Conservation (phyloP, 2,113 vertebrate species). For the Takifugu flavidus region DNA sequence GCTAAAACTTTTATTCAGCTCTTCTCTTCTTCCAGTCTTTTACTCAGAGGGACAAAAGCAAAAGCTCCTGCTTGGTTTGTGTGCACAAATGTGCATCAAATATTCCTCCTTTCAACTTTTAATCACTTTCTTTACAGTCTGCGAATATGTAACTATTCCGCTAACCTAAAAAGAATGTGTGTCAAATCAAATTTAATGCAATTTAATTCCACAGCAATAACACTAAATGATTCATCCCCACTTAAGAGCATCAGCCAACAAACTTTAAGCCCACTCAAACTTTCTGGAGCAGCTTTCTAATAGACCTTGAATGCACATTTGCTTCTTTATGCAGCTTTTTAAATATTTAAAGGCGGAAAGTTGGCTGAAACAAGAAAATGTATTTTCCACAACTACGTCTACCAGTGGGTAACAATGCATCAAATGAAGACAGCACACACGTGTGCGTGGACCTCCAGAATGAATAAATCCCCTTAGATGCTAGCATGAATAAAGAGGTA, state of each 20-base stretch:
- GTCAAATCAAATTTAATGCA: neutral
- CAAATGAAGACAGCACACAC: neutral
- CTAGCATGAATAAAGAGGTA: constrained; percentile 5
- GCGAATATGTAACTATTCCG: neutral
- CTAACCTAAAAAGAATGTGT: neutral
- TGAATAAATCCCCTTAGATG: neutral
- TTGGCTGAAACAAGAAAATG: constrained; percentile 2
- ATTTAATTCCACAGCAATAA: neutral
- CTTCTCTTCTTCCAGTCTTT: no score
- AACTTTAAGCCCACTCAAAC: neutral
- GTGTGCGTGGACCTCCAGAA: neutral
- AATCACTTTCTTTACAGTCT: neutral
- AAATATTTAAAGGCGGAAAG: neutral
- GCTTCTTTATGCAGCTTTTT: neutral
- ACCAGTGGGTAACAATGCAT: neutral
- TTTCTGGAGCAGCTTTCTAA: neutral
- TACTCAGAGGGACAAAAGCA: no score
- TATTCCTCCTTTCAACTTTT: neutral
- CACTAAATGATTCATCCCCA: neutral
- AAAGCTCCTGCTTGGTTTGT: no score
- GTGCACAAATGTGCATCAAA: no score
- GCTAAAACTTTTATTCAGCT: no score
- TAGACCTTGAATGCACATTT: neutral
- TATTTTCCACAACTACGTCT: neutral
- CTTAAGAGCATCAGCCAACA: neutral